Evolutionary conservation across 1,140 invertebrate genomes (phyloP).

Genomic region (Ceratitis capitata): DNA sequence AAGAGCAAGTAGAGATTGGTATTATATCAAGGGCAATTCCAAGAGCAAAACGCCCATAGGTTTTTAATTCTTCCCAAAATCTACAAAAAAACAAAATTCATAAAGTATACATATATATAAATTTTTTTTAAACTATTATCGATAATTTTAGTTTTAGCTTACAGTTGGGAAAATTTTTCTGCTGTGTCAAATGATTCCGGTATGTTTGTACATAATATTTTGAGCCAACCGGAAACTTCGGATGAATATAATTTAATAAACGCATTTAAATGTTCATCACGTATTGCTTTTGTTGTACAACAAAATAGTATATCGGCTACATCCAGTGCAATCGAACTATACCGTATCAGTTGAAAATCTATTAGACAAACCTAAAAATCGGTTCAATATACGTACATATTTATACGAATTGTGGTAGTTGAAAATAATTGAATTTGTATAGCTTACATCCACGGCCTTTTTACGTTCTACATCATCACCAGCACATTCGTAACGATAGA

Average conservation of each 20-base stretch:
- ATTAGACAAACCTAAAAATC: slow-evolving; percentile 72
- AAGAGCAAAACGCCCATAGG: slow-evolving; percentile 73
- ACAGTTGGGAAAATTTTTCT: slow-evolving; percentile 71
- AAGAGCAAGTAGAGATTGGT: slow-evolving; percentile 77
- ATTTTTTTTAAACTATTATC: background rate
- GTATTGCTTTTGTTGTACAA: slow-evolving; percentile 72
- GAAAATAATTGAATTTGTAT: background rate
- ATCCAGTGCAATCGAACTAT: slow-evolving; percentile 76
- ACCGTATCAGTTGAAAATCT: slow-evolving; percentile 76
- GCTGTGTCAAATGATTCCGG: slow-evolving; percentile 62
- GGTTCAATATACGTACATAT: background rate
- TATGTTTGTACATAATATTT: slow-evolving; percentile 63
- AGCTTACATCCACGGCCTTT: slow-evolving; percentile 50
- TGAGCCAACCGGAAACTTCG: slow-evolving; percentile 66
- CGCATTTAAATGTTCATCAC: slow-evolving; percentile 69
- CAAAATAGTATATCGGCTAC: slow-evolving; percentile 75
- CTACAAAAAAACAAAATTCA: slow-evolving; percentile 53
- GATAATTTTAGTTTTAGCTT: no score
- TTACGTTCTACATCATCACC: slow-evolving; percentile 61
- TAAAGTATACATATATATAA: background rate
- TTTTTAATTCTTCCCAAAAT: slow-evolving; percentile 72
- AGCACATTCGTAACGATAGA: slow-evolving; percentile 70
- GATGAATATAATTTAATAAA: slow-evolving; percentile 69
- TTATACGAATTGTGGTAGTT: background rate
- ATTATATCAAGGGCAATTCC: slow-evolving; percentile 77